These are phyloP conservation scores for Cephus cinctus DNA, from an alignment of 1,140 invertebrate genomes.

Conservation along the genomic window DNA sequence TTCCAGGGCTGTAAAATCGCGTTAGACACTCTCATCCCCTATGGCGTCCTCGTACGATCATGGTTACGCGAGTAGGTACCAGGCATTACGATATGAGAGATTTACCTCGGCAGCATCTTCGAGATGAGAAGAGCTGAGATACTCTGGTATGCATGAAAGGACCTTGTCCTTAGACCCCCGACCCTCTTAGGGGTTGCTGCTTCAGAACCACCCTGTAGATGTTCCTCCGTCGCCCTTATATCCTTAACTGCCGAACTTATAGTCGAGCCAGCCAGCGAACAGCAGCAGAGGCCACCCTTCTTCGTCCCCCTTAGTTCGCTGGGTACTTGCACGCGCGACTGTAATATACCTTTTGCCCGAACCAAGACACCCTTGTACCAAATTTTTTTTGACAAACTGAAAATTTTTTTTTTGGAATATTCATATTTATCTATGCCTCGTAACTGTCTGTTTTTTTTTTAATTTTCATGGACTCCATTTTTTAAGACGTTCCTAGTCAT, in stretches of 20 bases:
- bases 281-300: too few relatives aligned
- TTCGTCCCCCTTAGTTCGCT: too few relatives aligned
- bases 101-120: conserved; percentile 18
- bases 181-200: conserved; percentile 10
- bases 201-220: conserved; percentile 10
- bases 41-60: conserved; percentile 8
- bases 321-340: background rate
- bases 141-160: conserved; percentile 47
- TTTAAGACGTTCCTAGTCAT: too few relatives aligned
- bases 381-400: conserved; percentile 7
- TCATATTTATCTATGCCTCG: too few relatives aligned
- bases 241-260: conserved; percentile 39
- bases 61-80: background rate
- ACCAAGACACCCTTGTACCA: background rate
- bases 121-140: conserved; percentile 14
- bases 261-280: conserved; percentile 1
- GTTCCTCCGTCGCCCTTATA: conserved; percentile 17
- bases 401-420: too few relatives aligned
- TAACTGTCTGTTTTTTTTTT: too few relatives aligned
- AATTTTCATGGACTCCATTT: too few relatives aligned
- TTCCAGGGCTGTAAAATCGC: conserved; percentile 27
- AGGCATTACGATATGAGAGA: conserved; percentile 15
- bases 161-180: conserved; percentile 18
- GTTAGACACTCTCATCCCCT: conserved; percentile 21
- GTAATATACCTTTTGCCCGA: conserved; percentile 1